Evolutionary conservation across 2,797 vertebrate genomes (phyloP).

Genomic region (Sarcophilus harrisii): DNA sequence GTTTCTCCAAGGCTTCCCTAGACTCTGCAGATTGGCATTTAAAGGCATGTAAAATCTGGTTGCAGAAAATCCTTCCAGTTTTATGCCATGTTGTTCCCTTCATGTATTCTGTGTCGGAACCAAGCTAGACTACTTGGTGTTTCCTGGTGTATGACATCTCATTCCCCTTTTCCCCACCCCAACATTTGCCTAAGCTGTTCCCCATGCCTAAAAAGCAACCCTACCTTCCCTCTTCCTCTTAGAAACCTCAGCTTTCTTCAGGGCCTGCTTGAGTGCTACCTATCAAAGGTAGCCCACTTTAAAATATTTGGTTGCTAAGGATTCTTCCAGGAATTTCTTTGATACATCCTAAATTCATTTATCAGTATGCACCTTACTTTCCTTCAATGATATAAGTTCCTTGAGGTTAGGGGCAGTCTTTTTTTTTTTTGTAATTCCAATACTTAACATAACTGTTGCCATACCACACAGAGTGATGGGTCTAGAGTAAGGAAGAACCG

Average conservation of each 20-base stretch:
- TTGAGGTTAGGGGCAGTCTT: not conserved
- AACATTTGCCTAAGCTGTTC: not conserved
- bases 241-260: not conserved
- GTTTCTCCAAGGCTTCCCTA: not conserved
- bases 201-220: not conserved
- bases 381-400: not conserved
- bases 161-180: not conserved
- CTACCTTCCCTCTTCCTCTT: not conserved
- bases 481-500: not conserved
- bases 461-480: not conserved
- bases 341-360: not conserved
- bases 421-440: not conserved
- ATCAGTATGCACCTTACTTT: not conserved
- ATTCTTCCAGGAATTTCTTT: not conserved
- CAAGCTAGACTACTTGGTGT: not conserved
- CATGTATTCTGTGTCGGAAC: not conserved
- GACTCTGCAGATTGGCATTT: not conserved
- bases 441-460: not conserved
- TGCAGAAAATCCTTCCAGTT: not conserved
- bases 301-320: not conserved
- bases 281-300: not conserved
- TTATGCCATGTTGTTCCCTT: not conserved
- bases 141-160: not conserved
- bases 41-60: not conserved
- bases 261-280: not conserved